Conservation (phyloP, 2,888 invertebrate species). For the Anoplius nigerrimus region DNA sequence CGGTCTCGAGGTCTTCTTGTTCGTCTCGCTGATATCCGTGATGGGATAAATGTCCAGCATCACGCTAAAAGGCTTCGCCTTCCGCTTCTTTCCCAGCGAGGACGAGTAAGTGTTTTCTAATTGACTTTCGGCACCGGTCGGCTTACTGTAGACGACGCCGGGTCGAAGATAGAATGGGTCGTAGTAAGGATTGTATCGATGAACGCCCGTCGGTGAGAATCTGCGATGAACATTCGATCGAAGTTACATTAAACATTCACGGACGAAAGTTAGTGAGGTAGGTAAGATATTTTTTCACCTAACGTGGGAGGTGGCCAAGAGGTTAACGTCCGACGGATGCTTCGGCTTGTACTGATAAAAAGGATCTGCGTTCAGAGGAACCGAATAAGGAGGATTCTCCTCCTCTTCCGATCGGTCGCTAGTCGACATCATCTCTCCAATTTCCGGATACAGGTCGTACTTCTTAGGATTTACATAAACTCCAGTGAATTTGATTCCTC, state of each 20-base stretch:
- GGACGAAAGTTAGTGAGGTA: too few relatives aligned
- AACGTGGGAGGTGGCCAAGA: slow-evolving; percentile 79
- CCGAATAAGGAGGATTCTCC: slow-evolving; percentile 61
- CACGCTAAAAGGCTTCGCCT: slow-evolving; percentile 79
- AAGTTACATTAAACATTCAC: too few relatives aligned
- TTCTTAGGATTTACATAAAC: slow-evolving; percentile 72
- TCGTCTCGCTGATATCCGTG: slow-evolving; percentile 69
- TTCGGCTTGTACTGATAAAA: slow-evolving; percentile 84
- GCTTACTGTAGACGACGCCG: slow-evolving; percentile 38
- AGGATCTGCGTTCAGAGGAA: slow-evolving; percentile 78
- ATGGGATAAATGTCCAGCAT: slow-evolving; percentile 82
- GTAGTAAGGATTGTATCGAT: slow-evolving; percentile 65
- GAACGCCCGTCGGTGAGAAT: slow-evolving; percentile 66
- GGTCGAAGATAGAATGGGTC: slow-evolving; percentile 62
- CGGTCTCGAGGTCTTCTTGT: slow-evolving; percentile 54
- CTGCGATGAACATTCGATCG: slow-evolving; percentile 43
- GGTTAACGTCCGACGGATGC: slow-evolving; percentile 84
- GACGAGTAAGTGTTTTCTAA: slow-evolving; percentile 57
- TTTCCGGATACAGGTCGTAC: slow-evolving; percentile 56
- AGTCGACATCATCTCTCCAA: slow-evolving; percentile 59
- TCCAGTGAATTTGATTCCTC: slow-evolving; percentile 73
- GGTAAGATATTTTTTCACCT: slow-evolving; percentile 52
- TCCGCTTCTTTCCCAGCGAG: slow-evolving; percentile 54
- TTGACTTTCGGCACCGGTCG: slow-evolving; percentile 44
- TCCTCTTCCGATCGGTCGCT: slow-evolving; percentile 60